phyloP scores from a whole-genome alignment of 2,113 vertebrate genomes.

The Nesoenas mayeri region DNA sequence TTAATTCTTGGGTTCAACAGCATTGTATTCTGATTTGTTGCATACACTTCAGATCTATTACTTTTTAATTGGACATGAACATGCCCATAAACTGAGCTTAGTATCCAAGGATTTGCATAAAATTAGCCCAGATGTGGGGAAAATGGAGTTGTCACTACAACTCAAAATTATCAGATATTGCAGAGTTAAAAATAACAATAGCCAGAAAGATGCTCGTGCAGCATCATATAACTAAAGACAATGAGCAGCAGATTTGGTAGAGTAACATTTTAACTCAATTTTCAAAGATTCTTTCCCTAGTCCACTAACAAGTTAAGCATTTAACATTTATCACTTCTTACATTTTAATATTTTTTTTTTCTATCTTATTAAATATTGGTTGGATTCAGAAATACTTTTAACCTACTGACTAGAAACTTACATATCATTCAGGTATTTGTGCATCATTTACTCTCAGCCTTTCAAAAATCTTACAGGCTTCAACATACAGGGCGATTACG shows the following conservation, averaged over 20 bases:
- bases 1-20: slow-evolving; percentile 11
- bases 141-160: background rate
- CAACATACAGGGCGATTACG: rapidly evolving
- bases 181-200: background rate
- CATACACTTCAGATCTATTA: slow-evolving; percentile 25
- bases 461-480: background rate
- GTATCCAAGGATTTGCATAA: background rate
- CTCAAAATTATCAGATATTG: background rate
- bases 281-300: background rate
- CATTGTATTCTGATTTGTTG: slow-evolving; percentile 4
- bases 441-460: background rate
- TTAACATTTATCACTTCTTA: background rate
- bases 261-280: background rate
- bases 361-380: background rate
- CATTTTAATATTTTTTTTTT: background rate
- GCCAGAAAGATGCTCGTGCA: background rate
- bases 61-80: slow-evolving; percentile 46
- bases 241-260: background rate
- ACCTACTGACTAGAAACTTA: background rate
- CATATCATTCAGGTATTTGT: background rate
- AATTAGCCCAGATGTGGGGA: background rate
- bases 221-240: rapidly evolving
- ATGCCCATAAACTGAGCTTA: background rate
- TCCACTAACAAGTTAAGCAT: background rate
- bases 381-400: background rate